phyloP scores from a whole-genome alignment of 2,888 invertebrate genomes.

The Eupithecia vulgata region DNA sequence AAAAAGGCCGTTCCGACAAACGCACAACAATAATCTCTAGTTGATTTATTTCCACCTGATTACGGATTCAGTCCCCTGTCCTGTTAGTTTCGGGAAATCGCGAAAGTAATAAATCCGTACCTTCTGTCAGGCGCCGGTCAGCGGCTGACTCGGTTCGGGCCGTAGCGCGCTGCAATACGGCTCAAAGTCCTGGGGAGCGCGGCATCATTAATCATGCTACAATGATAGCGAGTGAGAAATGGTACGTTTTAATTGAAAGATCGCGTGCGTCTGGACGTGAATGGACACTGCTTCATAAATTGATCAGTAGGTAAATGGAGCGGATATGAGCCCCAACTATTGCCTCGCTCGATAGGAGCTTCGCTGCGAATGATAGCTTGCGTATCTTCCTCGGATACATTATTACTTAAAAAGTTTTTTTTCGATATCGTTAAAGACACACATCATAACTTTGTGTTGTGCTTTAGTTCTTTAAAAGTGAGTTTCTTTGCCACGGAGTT shows the following conservation, averaged over 20 bases:
- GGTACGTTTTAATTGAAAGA: slow-evolving; percentile 49
- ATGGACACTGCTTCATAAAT: slow-evolving; percentile 38
- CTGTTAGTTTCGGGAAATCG: slow-evolving; percentile 49
- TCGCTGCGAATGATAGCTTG: background rate
- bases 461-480: background rate
- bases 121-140: slow-evolving; percentile 41
- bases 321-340: slow-evolving; percentile 21
- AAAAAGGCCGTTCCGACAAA: slow-evolving; percentile 27
- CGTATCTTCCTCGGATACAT: background rate
- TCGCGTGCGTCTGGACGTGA: slow-evolving; percentile 41
- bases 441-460: background rate
- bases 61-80: slow-evolving; percentile 49
- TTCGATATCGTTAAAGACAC: background rate
- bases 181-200: slow-evolving; percentile 22
- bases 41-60: slow-evolving; percentile 46
- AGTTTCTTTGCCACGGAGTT: background rate
- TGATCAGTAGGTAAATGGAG: slow-evolving; percentile 36
- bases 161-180: slow-evolving; percentile 30
- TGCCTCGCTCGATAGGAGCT: background rate
- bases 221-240: slow-evolving; percentile 49
- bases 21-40: slow-evolving; percentile 37
- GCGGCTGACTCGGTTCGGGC: background rate
- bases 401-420: background rate
- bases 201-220: slow-evolving; percentile 44
- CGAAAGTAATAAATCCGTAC: slow-evolving; percentile 48